Conservation (phyloP, 1,140 invertebrate species). For the Atta texana region DNA sequence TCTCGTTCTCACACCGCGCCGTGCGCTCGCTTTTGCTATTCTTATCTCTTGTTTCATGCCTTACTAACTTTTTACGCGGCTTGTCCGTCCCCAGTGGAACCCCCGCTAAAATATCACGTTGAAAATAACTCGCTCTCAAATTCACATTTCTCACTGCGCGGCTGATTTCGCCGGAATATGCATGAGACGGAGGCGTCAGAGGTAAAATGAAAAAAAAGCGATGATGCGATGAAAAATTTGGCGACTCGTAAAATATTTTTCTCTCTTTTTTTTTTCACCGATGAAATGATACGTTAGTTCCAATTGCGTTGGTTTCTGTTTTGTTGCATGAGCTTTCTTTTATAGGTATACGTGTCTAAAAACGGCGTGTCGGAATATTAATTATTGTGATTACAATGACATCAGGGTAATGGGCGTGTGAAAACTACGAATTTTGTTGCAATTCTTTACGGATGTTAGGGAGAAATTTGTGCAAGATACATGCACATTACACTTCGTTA, state of each 20-base stretch:
- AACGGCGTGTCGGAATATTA: neutral
- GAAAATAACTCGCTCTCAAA: conserved; percentile 63
- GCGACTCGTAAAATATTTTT: conserved; percentile 55
- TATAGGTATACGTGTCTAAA: neutral
- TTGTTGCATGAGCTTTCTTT: neutral
- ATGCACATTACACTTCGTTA: neutral
- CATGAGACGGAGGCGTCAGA: conserved; percentile 58
- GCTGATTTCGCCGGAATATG: conserved; percentile 61
- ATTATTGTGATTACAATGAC: conserved; percentile 4
- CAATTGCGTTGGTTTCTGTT: conserved; percentile 25
- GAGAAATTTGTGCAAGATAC: neutral
- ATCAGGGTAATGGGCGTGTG: neutral
- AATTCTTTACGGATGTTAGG: neutral
- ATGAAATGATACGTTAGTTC: conserved; percentile 45
- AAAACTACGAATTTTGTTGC: neutral
- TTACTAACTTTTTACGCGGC: conserved; percentile 63
- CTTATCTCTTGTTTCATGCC: conserved; percentile 63
- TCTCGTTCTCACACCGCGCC: neutral
- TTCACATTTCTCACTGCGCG: conserved; percentile 53
- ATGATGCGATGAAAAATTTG: conserved; percentile 63
- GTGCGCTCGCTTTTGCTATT: conserved; percentile 39
- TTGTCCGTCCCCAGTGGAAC: conserved; percentile 35
- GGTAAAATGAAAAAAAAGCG: conserved; percentile 51
- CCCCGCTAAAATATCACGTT: conserved; percentile 60
- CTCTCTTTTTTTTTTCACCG: conserved; percentile 2